Percentiles rank a stretch among this genome's conserved stretches.
Conservation (phyloP, 1,140 invertebrate species). For the Drosophila grimshawi region DNA sequence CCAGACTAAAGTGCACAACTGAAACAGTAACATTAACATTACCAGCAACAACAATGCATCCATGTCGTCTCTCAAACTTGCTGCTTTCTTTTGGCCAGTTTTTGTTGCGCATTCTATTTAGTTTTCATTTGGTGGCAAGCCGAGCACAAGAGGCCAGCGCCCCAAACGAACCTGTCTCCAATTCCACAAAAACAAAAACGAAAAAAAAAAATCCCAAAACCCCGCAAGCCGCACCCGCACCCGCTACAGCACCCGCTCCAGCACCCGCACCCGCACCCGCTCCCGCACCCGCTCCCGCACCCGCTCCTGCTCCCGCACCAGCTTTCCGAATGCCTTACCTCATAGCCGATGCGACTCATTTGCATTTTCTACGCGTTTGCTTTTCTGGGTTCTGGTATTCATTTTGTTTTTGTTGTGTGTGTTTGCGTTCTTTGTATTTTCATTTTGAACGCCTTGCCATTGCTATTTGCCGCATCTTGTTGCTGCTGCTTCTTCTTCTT, state of each 20-base stretch:
- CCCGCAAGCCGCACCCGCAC: neutral
- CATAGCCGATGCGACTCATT: constrained; percentile 64
- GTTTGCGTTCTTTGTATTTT: constrained; percentile 31
- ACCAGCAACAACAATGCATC: constrained; percentile 60
- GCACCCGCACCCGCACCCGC: neutral
- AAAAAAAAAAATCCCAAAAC: neutral
- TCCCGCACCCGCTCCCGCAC: no score
- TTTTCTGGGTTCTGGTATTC: constrained; percentile 37
- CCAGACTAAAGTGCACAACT: neutral
- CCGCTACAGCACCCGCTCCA: neutral
- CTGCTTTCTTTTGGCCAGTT: constrained; percentile 16
- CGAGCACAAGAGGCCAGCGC: constrained; percentile 12
- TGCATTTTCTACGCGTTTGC: constrained; percentile 68
- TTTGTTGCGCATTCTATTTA: constrained; percentile 35
- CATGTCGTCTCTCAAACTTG: constrained; percentile 33
- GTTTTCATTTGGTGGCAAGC: constrained; percentile 61
- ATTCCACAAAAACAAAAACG: neutral
- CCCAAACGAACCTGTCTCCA: constrained; percentile 47
- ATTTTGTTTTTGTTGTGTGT: constrained; percentile 5
- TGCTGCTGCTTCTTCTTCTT: neutral
- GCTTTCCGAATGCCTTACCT: neutral
- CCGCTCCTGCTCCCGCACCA: neutral
- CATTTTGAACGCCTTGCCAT: constrained; percentile 40
- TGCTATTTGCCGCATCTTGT: constrained; percentile 42
- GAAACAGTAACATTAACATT: neutral